These are phyloP conservation scores for Rhinatrema bivittatum DNA, from an alignment of 2,797 vertebrate species.

Conservation along the genomic window DNA sequence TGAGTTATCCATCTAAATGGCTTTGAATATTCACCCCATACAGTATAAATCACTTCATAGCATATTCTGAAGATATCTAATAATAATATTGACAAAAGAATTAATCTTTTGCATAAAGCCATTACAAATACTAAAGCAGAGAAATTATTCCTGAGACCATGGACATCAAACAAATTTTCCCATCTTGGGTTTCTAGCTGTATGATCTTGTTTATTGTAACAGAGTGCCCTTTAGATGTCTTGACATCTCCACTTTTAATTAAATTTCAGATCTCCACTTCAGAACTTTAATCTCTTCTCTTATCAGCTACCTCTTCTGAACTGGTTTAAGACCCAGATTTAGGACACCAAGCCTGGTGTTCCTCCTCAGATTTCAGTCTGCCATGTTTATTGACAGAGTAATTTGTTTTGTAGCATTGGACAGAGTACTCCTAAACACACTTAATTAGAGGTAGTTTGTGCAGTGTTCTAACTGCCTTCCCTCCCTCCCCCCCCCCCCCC, in stretches of 20 bases:
- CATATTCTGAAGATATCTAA: no score
- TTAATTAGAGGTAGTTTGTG: not conserved
- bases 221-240: not conserved
- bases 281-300: constrained; percentile 17
- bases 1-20: no score
- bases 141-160: no score
- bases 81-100: no score
- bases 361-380: constrained; percentile 18
- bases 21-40: no score
- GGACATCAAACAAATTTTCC: no score
- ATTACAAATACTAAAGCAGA: no score
- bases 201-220: constrained; percentile 1
- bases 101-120: no score
- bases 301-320: constrained; percentile 11
- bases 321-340: constrained; percentile 19
- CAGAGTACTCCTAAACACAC: constrained; percentile 3
- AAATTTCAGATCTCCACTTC: constrained; percentile 3
- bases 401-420: constrained; percentile 34
- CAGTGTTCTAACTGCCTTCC: no score
- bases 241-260: constrained; percentile 4
- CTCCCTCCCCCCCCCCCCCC: no score
- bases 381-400: constrained; percentile 32
- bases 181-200: no score
- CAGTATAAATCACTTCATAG: no score
- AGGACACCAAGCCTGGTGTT: constrained; percentile 2